Evolutionary conservation across 2,113 vertebrate genomes (phyloP).

Genomic region (Pseudonaja textilis): DNA sequence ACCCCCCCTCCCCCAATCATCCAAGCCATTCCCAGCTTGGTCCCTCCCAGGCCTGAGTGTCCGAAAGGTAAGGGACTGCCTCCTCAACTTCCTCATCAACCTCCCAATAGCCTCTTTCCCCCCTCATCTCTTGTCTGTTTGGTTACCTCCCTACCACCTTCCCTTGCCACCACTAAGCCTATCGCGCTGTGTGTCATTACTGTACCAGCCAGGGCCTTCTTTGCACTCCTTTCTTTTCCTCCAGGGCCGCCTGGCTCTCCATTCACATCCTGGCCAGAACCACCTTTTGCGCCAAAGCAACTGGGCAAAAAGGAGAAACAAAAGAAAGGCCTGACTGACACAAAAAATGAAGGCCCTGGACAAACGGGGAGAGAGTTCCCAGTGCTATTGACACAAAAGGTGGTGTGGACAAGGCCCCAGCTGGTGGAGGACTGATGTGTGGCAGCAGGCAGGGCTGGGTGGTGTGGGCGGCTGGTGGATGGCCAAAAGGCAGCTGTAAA

Average conservation of each 20-base stretch:
- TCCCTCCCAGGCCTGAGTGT: neutral
- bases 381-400: neutral
- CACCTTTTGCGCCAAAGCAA: neutral
- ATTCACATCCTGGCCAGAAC: neutral
- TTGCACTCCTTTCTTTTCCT: neutral
- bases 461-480: neutral
- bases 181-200: neutral
- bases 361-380: neutral
- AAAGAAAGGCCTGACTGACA: neutral
- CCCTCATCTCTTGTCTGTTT: neutral
- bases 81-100: neutral
- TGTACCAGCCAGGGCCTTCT: neutral
- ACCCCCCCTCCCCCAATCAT: neutral
- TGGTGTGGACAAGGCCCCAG: neutral
- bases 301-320: no score
- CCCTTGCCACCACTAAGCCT: neutral
- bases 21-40: neutral
- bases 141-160: neutral
- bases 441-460: neutral
- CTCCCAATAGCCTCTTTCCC: neutral
- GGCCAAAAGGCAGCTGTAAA: neutral
- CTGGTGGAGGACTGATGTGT: neutral
- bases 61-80: neutral
- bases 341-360: neutral
- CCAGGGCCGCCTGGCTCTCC: neutral